Base-by-base conservation (phyloP, 2,888 invertebrate species). In the Mesorhabditis belari region DNA sequence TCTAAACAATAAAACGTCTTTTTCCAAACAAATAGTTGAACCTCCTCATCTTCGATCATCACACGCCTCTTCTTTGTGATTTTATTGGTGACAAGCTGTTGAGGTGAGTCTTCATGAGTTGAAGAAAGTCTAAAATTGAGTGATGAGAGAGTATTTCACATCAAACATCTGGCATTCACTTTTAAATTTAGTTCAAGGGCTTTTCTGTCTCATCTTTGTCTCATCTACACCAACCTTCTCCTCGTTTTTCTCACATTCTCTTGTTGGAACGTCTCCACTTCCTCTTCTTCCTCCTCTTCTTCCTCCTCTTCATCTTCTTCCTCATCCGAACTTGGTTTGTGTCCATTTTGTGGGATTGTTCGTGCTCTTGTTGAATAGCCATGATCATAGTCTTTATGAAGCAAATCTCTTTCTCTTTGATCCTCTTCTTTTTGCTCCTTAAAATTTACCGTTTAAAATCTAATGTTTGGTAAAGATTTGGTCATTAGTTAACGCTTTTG, bases 171-270 rank as follows among this genome's bases (percentile, higher is more conserved):
- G n/a, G n/a, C n/a, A n/a, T n/a, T n/a, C n/a, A n/a, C n/a, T n/a
- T n/a, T n/a, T n/a, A n/a, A n/a, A n/a, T n/a, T n/a, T 57, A 60
- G 27, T 63, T 53, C 29, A 49, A 58, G 19, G 58, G 57, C 21
- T 61, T 56, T 29, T 66, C 69, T 17, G 61, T 60, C n/a, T 51
- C 62, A 29, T 58, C 58, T 4, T 58, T 62, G 19, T 63, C 62
- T 25, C 62, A 26, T 59, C 49, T 55, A 17, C 24, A 21, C 21
- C 60, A 12, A 54, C 59, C 55, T 60, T 55, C 25, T 61, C 60
- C 25, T 60, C 55, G 19, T 62, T 62, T 6, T 60, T 58, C 23
- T 29, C 49, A 21, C 51, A n/a, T n/a, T 57, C n/a, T 57, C 63
- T 29, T 61, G 51, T 49, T 58, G 25, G 21, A 25, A 26, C n/a